phyloP scores from a whole-genome alignment of 2,888 invertebrate species.

The Ypsolopha scabrella region DNA sequence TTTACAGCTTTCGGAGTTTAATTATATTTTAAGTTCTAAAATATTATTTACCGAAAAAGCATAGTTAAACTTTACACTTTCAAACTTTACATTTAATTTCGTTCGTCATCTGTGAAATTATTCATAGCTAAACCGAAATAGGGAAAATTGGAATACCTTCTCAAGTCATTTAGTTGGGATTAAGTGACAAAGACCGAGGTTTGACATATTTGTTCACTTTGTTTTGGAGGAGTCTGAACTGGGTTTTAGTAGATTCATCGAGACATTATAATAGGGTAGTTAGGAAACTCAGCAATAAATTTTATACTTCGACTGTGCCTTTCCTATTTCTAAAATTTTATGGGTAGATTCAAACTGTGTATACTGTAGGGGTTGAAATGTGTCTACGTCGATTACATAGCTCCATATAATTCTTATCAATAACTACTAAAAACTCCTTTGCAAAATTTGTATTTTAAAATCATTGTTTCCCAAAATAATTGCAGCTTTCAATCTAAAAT shows the following conservation, averaged over 20 bases:
- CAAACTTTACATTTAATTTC: not conserved
- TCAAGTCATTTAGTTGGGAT: too few species aligned
- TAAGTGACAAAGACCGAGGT: too few species aligned
- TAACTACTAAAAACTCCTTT: too few species aligned
- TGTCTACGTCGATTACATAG: conserved; percentile 10
- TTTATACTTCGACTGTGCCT: conserved; percentile 71
- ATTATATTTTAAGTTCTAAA: not conserved
- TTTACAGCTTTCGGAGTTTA: conserved; percentile 17
- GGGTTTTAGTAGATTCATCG: not conserved
- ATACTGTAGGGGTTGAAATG: conserved; percentile 46
- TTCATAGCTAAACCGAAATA: too few species aligned
- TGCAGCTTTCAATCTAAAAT: too few species aligned
- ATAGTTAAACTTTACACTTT: too few species aligned
- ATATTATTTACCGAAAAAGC: not conserved
- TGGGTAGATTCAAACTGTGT: conserved; percentile 41
- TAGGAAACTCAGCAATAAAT: conserved; percentile 68
- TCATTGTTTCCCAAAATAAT: too few species aligned
- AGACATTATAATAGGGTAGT: conserved; percentile 36
- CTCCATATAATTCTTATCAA: too few species aligned
- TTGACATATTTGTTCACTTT: too few species aligned
- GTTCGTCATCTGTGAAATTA: too few species aligned
- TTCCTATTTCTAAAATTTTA: conserved; percentile 68
- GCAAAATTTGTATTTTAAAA: too few species aligned
- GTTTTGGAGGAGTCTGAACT: not conserved
- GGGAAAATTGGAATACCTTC: too few species aligned